Conservation (phyloP, 2,113 vertebrate species). For the Peromyscus leucopus region DNA sequence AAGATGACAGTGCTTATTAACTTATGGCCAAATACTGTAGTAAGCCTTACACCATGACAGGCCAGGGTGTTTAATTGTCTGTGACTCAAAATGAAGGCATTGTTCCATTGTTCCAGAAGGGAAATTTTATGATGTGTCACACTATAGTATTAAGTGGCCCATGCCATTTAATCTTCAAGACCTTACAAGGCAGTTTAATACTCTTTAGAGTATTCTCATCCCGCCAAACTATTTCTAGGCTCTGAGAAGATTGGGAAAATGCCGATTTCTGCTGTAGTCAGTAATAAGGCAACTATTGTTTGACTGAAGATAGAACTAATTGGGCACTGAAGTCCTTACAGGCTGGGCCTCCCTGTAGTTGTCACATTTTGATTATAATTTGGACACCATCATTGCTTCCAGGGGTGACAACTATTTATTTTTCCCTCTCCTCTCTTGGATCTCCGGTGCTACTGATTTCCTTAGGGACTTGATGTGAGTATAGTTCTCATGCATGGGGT, state of each 20-base stretch:
- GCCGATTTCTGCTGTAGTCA: neutral
- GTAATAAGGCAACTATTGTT: neutral
- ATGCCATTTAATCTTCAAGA: neutral
- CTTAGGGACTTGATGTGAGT: neutral
- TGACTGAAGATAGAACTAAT: conserved; percentile 20
- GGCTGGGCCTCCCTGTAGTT: neutral
- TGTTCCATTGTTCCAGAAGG: neutral
- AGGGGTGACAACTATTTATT: neutral
- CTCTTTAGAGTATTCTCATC: conserved; percentile 1
- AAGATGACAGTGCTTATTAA: neutral
- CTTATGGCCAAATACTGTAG: neutral
- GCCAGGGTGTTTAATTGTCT: neutral
- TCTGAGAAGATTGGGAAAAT: neutral
- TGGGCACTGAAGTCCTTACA: neutral
- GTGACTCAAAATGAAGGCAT: neutral
- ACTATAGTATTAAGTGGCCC: neutral
- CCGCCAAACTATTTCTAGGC: neutral
- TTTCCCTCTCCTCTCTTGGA: neutral
- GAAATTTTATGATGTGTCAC: neutral
- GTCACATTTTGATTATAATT: conserved; percentile 51
- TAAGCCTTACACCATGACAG: neutral
- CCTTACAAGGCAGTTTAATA: neutral
- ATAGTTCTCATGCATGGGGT: neutral
- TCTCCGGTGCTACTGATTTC: neutral
- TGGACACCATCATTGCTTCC: conserved; percentile 25